A percentile compares a stretch with the other conserved stretches of the same genome.
phyloP scores from a whole-genome alignment of 2,797 vertebrate species.

The Acanthurus lineatus region DNA sequence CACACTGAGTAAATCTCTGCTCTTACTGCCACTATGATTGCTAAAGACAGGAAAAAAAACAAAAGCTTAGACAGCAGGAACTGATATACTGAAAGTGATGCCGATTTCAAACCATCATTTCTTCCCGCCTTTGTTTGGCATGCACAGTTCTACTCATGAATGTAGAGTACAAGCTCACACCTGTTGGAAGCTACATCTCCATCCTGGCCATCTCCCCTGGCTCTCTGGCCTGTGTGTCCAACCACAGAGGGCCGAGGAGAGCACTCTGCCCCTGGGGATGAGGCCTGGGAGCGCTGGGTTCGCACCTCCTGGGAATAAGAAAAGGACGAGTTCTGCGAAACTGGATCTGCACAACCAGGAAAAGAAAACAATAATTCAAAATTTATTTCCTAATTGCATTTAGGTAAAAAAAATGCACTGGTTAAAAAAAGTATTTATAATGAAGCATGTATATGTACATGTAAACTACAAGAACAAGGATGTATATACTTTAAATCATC shows the following conservation, averaged over 20 bases:
- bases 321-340: slow-evolving; percentile 95
- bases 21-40: slow-evolving; percentile 1
- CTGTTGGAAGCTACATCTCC: slow-evolving; percentile 93
- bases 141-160: background rate
- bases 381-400: background rate
- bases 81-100: background rate
- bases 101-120: background rate
- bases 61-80: background rate
- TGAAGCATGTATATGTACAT: background rate
- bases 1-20: slow-evolving; percentile 21
- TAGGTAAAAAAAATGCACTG: background rate
- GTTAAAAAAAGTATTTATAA: background rate
- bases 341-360: slow-evolving; percentile 80
- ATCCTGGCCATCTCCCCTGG: slow-evolving; percentile 95
- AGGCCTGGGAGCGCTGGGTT: slow-evolving; percentile 86
- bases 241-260: slow-evolving; percentile 94
- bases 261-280: slow-evolving; percentile 88
- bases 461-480: background rate
- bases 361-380: background rate
- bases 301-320: slow-evolving; percentile 89
- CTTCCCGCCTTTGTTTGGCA: background rate
- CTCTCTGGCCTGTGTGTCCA: slow-evolving; percentile 91
- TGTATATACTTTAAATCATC: background rate
- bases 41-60: slow-evolving; percentile 24
- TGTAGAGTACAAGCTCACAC: slow-evolving; percentile 71